phyloP scores from a whole-genome alignment of 1,140 invertebrate genomes.

The Meloidogyne floridensis region DNA sequence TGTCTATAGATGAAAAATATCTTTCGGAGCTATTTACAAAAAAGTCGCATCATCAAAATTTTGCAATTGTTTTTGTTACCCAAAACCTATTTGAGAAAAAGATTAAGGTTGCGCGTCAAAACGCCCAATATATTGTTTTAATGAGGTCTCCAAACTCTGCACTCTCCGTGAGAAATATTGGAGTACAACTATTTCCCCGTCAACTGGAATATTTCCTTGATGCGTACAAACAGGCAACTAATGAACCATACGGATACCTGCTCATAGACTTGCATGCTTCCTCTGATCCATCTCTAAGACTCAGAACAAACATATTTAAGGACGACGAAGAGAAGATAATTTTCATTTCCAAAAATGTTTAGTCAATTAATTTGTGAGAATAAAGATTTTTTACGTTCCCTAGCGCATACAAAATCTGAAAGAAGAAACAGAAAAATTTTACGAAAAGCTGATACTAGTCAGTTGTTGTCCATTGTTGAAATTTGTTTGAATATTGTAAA shows the following conservation, averaged over 20 bases:
- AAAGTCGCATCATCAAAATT: constrained; percentile 25
- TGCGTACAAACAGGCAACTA: constrained; percentile 14
- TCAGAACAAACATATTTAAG: constrained; percentile 21
- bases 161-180: neutral
- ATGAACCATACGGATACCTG: constrained; percentile 20
- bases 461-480: constrained; percentile 20
- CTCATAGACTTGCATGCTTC: constrained; percentile 25
- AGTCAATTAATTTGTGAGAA: constrained; percentile 18
- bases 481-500: constrained; percentile 24
- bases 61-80: constrained; percentile 18
- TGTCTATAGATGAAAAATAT: constrained; percentile 16
- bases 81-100: constrained; percentile 25
- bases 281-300: constrained; percentile 13
- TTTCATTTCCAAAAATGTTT: constrained; percentile 31
- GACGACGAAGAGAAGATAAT: constrained; percentile 24
- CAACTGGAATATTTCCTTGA: constrained; percentile 22
- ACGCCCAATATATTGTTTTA: constrained; percentile 20
- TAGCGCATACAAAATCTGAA: neutral
- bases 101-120: constrained; percentile 11
- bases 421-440: neutral
- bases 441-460: neutral
- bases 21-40: constrained; percentile 7
- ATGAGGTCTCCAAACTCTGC: constrained; percentile 24
- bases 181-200: constrained; percentile 23
- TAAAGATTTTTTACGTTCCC: constrained; percentile 21